Percentiles rank a stretch among this genome's conserved stretches.
These are phyloP conservation scores for Lingula anatina DNA, from an alignment of 2,888 invertebrate species.

Conservation along the genomic window DNA sequence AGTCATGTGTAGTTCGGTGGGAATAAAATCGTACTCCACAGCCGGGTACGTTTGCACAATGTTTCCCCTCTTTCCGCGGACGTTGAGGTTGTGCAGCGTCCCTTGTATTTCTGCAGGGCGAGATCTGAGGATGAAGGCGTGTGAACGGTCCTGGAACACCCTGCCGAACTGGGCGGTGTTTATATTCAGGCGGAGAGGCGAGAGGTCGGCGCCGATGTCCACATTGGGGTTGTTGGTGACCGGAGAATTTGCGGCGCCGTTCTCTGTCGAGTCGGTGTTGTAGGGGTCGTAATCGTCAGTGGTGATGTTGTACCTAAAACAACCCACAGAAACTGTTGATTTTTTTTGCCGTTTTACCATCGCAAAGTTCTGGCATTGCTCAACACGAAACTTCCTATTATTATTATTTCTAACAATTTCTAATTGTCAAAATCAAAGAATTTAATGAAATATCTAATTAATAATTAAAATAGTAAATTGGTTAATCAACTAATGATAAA, in stretches of 20 bases:
- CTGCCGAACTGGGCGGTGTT: conserved; percentile 50
- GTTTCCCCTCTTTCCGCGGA: conserved; percentile 46
- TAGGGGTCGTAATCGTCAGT: conserved; percentile 50
- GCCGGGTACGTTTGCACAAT: conserved; percentile 40
- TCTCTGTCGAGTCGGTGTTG: conserved; percentile 33
- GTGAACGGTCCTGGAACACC: conserved; percentile 47
- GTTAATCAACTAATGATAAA: no score
- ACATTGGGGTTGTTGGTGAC: conserved; percentile 42
- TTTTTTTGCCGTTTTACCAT: no score
- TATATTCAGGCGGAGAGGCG: conserved; percentile 41
- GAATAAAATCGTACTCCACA: conserved; percentile 26
- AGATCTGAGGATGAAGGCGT: conserved; percentile 36
- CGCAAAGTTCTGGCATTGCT: no score
- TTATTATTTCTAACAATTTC: no score
- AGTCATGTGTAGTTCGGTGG: conserved; percentile 25
- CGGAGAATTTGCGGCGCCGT: conserved; percentile 36
- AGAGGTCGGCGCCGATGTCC: conserved; percentile 31
- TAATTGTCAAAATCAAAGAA: no score
- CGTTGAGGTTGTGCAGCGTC: conserved; percentile 39
- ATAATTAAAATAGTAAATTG: no score
- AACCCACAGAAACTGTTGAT: no score
- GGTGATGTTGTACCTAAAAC: conserved; percentile 47
- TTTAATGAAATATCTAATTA: no score
- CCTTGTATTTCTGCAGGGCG: conserved; percentile 22
- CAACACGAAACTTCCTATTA: no score